Base-by-base conservation (phyloP, 2,888 invertebrate genomes). In the Watsonalla cultraria region DNA sequence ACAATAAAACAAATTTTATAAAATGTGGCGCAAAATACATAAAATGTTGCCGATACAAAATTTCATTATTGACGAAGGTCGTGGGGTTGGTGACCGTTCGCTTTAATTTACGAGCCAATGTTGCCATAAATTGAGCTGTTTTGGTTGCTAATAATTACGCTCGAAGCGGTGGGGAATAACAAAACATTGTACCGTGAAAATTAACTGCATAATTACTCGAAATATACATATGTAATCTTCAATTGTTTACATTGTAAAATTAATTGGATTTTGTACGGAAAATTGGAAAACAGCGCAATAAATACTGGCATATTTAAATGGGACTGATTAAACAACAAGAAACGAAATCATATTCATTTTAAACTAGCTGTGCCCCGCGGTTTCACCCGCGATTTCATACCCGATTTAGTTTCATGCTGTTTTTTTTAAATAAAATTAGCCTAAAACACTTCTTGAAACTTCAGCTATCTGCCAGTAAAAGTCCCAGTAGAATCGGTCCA, bases 81-180 rank as follows among this genome's bases (percentile, higher is more conserved):
- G 53, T 57, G 51, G 55, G 56, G 55, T 49, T 13, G 49, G 50
- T 52, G 58, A 46, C 53, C 54, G 61, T 68, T 55, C 57, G 57
- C 54, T 68, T 66, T 68, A 77, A 78, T 80, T 80, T 78, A 81
- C 76, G 52, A 65, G 60, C 51, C 68, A 68, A 73, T 77, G 72
- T 76, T 76, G 72, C 79, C 74, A 81, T 80, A 78, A 80, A 80
- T 78, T 75, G 69, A 60, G 64, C 57, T 71, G 78, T 76, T 76
- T 73, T 72, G 74, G 71, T 73, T 69, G 74, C 64, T 79, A 76
- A 78, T 81, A 81, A 82, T 80, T 73, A 75, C 65, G 64, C 58
- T 64, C 63, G 60, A 72, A 76, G 74, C 68, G 70, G 62, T 57
- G 58, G 58, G 68, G 66, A 72, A 74, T 70, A 74, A 65, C 65